Percentiles rank a stretch among this genome's conserved stretches.
Conservation (phyloP, 2,888 invertebrate genomes). For the Tetanocera ferruginea region DNA sequence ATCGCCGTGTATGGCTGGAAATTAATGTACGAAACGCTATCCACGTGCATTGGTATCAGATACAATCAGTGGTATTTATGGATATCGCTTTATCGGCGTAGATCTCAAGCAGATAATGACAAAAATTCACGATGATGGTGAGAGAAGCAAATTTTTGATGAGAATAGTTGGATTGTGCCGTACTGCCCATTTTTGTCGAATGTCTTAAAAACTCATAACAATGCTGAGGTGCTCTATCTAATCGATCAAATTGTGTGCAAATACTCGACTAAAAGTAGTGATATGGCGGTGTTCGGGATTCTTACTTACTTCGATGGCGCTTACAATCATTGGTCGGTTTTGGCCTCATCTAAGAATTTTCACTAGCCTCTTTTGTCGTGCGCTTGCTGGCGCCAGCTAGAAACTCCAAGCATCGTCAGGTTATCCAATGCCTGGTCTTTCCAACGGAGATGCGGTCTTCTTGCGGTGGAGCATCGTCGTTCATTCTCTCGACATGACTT, state of each 20-base stretch:
- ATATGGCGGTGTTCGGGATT: slow-evolving; percentile 23
- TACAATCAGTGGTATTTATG: slow-evolving; percentile 56
- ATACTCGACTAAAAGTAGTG: slow-evolving; percentile 1
- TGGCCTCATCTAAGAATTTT: too few relatives aligned
- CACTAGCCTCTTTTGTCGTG: too few relatives aligned
- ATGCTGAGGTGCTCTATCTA: slow-evolving; percentile 65
- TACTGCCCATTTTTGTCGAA: slow-evolving; percentile 57
- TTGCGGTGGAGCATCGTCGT: too few relatives aligned
- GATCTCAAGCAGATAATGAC: slow-evolving; percentile 39
- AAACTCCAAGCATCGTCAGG: too few relatives aligned
- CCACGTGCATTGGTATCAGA: slow-evolving; percentile 32
- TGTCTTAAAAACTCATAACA: slow-evolving; percentile 57
- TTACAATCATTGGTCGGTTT: too few relatives aligned
- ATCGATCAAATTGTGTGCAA: slow-evolving; percentile 21
- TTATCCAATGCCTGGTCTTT: too few relatives aligned
- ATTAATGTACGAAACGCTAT: slow-evolving; percentile 35
- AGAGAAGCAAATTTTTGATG: slow-evolving; percentile 46
- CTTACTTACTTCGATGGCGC: too few relatives aligned
- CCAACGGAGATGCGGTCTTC: too few relatives aligned
- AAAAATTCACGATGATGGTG: slow-evolving; percentile 39
- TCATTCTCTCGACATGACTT: too few relatives aligned
- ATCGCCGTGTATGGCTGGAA: slow-evolving; percentile 37
- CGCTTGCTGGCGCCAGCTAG: too few relatives aligned
- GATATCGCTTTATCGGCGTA: slow-evolving; percentile 39
- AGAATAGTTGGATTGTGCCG: slow-evolving; percentile 62